Base-by-base conservation (phyloP, 2,113 vertebrate species). In the Cololabis saira region DNA sequence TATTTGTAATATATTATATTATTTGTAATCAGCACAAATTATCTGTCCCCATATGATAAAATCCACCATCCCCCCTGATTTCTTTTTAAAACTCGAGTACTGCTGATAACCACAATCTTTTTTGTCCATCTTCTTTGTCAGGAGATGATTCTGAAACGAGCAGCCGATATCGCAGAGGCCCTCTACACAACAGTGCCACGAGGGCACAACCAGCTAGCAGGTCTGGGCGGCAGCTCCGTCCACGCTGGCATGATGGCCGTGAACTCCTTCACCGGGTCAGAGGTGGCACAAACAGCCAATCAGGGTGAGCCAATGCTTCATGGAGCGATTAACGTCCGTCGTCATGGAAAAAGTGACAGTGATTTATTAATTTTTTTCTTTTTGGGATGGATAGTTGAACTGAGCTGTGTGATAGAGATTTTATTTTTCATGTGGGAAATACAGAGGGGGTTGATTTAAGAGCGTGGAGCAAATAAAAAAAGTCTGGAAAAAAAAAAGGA, bases 111-210 rank as follows among this genome's bases (percentile, higher is more conserved):
- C 67, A 73, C 49, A 51, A 55, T 13, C 65, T 54, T 75, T 56
- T 76, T 70, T 50, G 13, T 52, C 57, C 43, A 91, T 89, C 89
- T 86, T 42, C 90, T 81, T 54, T 81, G 67, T 83, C 89, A 98
- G 96, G 96, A 98, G 90, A 96, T 98, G 85, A 97, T 98, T 82
- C 93, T 98, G 68, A 98, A 98, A 87, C 92, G 96, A 76, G 96
- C 96, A 7, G 96, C 96, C 0, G 96, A 98, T 73, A 98, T 98
- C 0, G 96, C 96, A 1, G 96, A 98, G 92, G 96, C 96, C 2
- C 93, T 98, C 61, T 98, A 98, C 87, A 98, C 94, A 5, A 90
- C 90, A 12, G 96, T 98, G 42, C 96, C 96, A 21, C 94, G 96
- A 76, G 96, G 96, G 72, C 96, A 98, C 90, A 98, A 97, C 91